Base-by-base conservation (phyloP, 1,140 invertebrate genomes). In the Argopecten irradians region DNA sequence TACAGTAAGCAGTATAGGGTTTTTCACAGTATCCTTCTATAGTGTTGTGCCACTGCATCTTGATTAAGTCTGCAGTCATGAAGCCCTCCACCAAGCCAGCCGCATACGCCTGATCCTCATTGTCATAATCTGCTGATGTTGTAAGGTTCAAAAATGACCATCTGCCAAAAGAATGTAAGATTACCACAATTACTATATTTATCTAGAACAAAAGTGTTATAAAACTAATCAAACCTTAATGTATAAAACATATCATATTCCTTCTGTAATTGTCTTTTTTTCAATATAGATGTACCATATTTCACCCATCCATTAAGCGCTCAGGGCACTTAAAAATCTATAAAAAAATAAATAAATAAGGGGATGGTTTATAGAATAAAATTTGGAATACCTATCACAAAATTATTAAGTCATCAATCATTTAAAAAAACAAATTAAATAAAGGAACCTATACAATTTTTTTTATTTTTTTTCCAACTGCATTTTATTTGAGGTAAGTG, bases 1-100 rank as follows among this genome's bases (percentile, higher is more conserved):
- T 94, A 93, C 98, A 98, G 91, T 97, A 97, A 16, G 96, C 92
- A 89, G 96, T 96, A 19, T 96, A 96, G 0, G 97, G 96, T 55
- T 93, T 84, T 35, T 93, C 85, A 84, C 93, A 94, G 89, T 97
- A 96, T 41, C 95, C 95, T 82, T 96, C 95, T 34, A 98, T 96
- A 0, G 97, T 98, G 93, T 98, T 98, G 92, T 97, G 95, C 96
- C 97, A 97, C 94, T 98, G 97, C 92, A 97, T 97, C 93, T 97
- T 97, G 86, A 98, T 98, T 35, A 98, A 96, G 91, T 97, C 97
- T 34, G 88, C 46, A 34, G 95, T 94, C 3, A 94, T 55, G 83
- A 88, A 86, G 0, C 98, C 98, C 95, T 99, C 98, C 0, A 98
- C 96, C n/a, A 98, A 96, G 13, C 98, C 98, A n/a, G 98, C 98